Evolutionary conservation across 2,888 invertebrate species (phyloP).

Genomic region (Polymixis flavicincta): DNA sequence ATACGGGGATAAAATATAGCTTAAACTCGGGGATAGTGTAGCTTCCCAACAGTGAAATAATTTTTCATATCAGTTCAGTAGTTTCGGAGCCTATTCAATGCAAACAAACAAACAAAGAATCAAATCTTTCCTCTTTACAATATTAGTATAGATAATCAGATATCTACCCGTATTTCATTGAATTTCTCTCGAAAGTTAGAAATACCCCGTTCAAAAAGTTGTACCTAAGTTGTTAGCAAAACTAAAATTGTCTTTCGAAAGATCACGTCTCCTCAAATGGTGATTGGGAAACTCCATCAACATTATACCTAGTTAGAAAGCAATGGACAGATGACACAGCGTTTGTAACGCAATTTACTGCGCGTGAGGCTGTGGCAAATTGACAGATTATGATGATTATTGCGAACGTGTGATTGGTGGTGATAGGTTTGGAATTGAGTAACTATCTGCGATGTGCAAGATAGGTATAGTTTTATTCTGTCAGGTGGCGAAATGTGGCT

Average conservation of each 20-base stretch:
- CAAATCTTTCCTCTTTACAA: too few relatives aligned
- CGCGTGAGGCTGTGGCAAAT: slow-evolving; percentile 48
- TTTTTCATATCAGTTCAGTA: too few relatives aligned
- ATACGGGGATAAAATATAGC: too few relatives aligned
- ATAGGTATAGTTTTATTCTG: neutral
- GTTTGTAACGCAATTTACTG: slow-evolving; percentile 25
- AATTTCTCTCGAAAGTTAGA: neutral
- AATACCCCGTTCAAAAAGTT: neutral
- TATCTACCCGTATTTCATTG: neutral
- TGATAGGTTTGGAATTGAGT: slow-evolving; percentile 19
- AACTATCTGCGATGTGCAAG: slow-evolving; percentile 2
- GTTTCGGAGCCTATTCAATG: too few relatives aligned
- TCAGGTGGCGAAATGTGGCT: neutral
- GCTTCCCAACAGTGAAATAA: too few relatives aligned
- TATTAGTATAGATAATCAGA: too few relatives aligned
- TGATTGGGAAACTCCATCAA: slow-evolving; percentile 30
- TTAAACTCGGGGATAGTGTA: too few relatives aligned
- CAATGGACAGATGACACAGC: slow-evolving; percentile 49
- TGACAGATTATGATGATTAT: slow-evolving; percentile 40
- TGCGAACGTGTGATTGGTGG: slow-evolving; percentile 22
- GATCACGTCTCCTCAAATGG: slow-evolving; percentile 30
- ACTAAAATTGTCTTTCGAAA: slow-evolving; percentile 16
- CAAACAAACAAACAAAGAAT: too few relatives aligned
- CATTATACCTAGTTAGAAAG: slow-evolving; percentile 47
- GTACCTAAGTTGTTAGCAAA: neutral